Percentiles rank a stretch among this genome's conserved stretches.
These are phyloP conservation scores for Pseudomyrmex dendroicus DNA, from an alignment of 1,140 invertebrate genomes.

Conservation along the genomic window DNA sequence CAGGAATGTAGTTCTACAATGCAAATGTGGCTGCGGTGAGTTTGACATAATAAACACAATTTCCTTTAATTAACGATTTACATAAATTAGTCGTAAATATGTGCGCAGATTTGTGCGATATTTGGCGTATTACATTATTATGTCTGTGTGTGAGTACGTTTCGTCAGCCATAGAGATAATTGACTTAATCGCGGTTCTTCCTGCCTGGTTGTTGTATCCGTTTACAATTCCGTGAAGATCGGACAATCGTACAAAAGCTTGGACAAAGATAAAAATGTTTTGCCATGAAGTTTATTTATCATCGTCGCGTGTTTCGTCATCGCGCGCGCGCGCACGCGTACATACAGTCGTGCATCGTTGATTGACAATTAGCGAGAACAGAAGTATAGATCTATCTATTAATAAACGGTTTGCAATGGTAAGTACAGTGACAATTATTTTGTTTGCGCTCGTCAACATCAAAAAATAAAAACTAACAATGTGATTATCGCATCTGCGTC, in stretches of 20 bases:
- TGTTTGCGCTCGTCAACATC: no score
- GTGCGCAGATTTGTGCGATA: neutral
- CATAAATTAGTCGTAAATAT: slow-evolving; percentile 35
- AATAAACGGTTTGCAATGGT: no score
- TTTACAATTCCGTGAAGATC: slow-evolving; percentile 24
- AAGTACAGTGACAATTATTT: no score
- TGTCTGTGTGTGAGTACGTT: neutral
- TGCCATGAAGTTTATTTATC: neutral
- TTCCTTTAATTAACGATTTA: slow-evolving; percentile 40
- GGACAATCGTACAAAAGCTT: slow-evolving; percentile 3
- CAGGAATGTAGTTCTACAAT: slow-evolving; percentile 10
- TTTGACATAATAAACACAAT: slow-evolving; percentile 29
- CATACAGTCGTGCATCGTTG: neutral
- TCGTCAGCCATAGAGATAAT: slow-evolving; percentile 35
- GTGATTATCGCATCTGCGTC: no score
- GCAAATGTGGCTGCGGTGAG: slow-evolving; percentile 18
- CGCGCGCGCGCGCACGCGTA: no score
- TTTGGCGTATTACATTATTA: slow-evolving; percentile 18
- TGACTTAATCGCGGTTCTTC: slow-evolving; percentile 43
- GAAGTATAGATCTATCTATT: neutral
- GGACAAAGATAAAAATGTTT: neutral
- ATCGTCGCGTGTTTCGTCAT: neutral
- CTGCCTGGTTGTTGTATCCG: slow-evolving; percentile 22
- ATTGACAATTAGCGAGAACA: neutral
- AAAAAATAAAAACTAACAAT: no score